Conservation (phyloP, 2,797 vertebrate genomes). For the Threskiornis aethiopicus region DNA sequence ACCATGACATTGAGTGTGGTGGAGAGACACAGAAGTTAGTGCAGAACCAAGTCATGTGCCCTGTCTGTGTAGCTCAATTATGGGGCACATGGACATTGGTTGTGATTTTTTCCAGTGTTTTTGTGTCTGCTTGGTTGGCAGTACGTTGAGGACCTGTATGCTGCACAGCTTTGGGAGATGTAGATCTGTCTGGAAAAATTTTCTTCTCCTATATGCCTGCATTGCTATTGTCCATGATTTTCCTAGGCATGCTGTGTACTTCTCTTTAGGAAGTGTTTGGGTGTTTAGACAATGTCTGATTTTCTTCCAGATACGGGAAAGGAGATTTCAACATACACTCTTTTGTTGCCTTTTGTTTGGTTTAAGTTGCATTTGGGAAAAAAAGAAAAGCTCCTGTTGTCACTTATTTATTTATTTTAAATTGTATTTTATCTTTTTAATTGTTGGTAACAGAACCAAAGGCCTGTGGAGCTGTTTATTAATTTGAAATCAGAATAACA, state of each 20-base stretch:
- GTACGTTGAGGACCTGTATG: neutral
- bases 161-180: neutral
- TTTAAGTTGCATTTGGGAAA: neutral
- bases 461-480: neutral
- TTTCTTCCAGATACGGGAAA: neutral
- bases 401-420: neutral
- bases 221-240: neutral
- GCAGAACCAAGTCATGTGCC: neutral
- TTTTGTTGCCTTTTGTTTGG: neutral
- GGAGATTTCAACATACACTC: neutral
- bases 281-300: neutral
- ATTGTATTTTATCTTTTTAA: neutral
- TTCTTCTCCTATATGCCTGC: neutral
- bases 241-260: neutral
- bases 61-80: fast-evolving
- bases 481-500: neutral
- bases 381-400: neutral
- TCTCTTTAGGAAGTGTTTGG: neutral
- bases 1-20: neutral
- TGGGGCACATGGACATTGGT: neutral
- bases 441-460: neutral
- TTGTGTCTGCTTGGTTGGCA: neutral
- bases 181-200: neutral
- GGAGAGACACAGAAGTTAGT: neutral
- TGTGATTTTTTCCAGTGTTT: neutral